Evolutionary conservation across 2,888 invertebrate species (phyloP), one percentile per base, ranked within the genome.

Genomic region (Cheilosia vulpina): DNA sequence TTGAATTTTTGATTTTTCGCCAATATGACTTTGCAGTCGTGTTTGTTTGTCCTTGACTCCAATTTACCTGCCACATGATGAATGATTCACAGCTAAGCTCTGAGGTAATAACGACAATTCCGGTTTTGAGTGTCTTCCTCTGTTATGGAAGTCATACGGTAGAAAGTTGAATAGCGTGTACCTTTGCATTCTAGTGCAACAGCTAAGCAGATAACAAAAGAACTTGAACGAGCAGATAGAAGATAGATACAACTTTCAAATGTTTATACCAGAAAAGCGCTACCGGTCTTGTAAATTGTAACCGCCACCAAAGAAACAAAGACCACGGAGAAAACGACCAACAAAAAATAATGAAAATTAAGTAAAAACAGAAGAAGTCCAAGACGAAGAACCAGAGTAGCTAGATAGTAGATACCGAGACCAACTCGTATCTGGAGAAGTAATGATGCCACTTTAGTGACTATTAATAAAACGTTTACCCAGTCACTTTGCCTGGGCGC

Each of bases 381-480:
- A 53, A 53, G 57, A 80, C 72, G 52, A 53, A 66, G 21, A 45
- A 38, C 45, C 21, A 53, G 31, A 53, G 31, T 19, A 38, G 43
- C 5, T 43, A 53, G 50, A 63, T 45, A 53, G 73, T 19, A 15
- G n/a, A 55, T 31, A 31, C n/a, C 15, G 71, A 65, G 50, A 31
- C 31, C 6, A 71, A 65, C 63, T 34, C 71, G 52, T 52, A 52
- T 52, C 24, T 52, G 21, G 47, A 43, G 65, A 72, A 77, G 63
- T 78, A 81, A 82, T 87, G 81, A 87, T 77, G 77, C 81, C 87
- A 87, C 77, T 87, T 87, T 82, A 87, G 81, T 81, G 77, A 69
- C 87, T 81, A 81, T 87, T 87, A 87, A 87, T 87, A 87, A 81
- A 87, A 82, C 73, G 87, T 73, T 87, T 82, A 87, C 77, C 77